Conservation (phyloP, 2,113 vertebrate genomes). For the Tragelaphus buxtoni region DNA sequence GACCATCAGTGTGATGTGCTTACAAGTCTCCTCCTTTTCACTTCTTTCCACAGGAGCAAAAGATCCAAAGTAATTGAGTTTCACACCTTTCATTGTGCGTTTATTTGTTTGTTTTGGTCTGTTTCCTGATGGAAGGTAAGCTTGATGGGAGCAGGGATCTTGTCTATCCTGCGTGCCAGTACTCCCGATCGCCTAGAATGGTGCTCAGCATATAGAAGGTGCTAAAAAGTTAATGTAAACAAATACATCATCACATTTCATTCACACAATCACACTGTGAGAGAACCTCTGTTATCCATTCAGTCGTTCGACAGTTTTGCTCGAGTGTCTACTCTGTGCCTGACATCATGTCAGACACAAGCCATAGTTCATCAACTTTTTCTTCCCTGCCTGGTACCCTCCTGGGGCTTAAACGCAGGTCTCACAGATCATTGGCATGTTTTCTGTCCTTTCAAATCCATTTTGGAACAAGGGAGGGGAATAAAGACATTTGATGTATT, state of each 20-base stretch:
- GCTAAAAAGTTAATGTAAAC: background rate
- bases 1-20: accelerated
- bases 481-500: background rate
- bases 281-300: background rate
- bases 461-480: background rate
- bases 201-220: background rate
- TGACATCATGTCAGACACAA: background rate
- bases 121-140: background rate
- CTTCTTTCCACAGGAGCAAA: background rate
- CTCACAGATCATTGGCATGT: background rate
- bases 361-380: background rate
- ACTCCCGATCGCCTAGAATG: background rate
- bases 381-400: background rate
- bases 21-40: background rate
- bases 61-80: background rate
- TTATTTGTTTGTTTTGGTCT: background rate
- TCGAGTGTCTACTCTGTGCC: background rate
- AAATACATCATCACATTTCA: background rate
- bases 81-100: background rate
- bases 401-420: background rate
- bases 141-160: background rate
- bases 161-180: background rate
- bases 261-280: background rate
- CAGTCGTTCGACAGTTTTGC: background rate
- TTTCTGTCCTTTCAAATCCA: background rate